These are phyloP conservation scores for Timandra comae DNA, from an alignment of 2,888 invertebrate genomes.

Conservation along the genomic window DNA sequence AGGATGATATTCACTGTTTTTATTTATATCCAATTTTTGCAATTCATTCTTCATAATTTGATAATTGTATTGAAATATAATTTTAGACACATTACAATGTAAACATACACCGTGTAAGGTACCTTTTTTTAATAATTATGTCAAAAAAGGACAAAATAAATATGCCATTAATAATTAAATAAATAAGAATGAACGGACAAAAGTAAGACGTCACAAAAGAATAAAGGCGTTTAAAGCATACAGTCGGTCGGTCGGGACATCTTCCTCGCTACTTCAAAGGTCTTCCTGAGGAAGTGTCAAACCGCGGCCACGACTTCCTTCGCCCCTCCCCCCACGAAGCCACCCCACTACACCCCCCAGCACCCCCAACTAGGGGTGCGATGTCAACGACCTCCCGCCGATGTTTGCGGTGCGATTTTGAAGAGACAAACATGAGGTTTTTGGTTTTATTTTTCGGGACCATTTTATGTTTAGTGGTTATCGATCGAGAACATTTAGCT, in stretches of 20 bases:
- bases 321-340: slow-evolving; percentile 29
- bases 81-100: too few relatives aligned
- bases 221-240: slow-evolving; percentile 8
- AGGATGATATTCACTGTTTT: too few relatives aligned
- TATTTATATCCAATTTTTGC: too few relatives aligned
- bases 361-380: slow-evolving; percentile 35
- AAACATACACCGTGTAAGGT: too few relatives aligned
- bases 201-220: not conserved
- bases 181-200: too few relatives aligned
- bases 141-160: too few relatives aligned
- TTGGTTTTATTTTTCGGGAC: slow-evolving; percentile 50
- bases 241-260: slow-evolving; percentile 25
- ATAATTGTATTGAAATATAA: too few relatives aligned
- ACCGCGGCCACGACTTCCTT: slow-evolving; percentile 68
- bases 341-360: slow-evolving; percentile 31
- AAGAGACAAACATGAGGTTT: slow-evolving; percentile 63
- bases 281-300: slow-evolving; percentile 75
- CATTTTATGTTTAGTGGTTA: slow-evolving; percentile 39
- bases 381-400: slow-evolving; percentile 56
- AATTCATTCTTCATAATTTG: too few relatives aligned
- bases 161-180: too few relatives aligned
- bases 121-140: too few relatives aligned
- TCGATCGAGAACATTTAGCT: slow-evolving; percentile 40
- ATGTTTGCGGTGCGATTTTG: slow-evolving; percentile 68
- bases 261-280: slow-evolving; percentile 61